A percentile compares a stretch with the other conserved stretches of the same genome.
Evolutionary conservation across 2,113 vertebrate genomes (phyloP).

Genomic region (Melospiza melodia): DNA sequence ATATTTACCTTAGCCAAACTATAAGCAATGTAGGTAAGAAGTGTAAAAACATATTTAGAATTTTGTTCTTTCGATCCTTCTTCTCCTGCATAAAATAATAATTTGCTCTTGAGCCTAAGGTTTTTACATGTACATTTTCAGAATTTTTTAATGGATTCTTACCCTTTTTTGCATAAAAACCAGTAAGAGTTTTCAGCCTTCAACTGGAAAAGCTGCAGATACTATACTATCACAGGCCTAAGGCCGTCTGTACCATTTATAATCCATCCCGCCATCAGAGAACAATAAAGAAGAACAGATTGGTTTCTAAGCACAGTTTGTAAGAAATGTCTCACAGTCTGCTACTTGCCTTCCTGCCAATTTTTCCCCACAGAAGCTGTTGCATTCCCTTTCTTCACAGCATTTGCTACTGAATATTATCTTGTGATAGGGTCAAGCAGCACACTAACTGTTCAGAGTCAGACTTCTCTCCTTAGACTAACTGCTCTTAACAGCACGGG

Average conservation of each 20-base stretch:
- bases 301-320: slow-evolving; percentile 63
- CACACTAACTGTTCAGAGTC: background rate
- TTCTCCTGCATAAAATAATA: background rate
- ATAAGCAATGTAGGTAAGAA: background rate
- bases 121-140: background rate
- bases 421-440: slow-evolving; percentile 29
- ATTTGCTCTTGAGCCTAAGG: background rate
- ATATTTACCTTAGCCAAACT: background rate
- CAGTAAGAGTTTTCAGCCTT: background rate
- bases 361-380: slow-evolving; percentile 46
- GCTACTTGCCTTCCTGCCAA: slow-evolving; percentile 57
- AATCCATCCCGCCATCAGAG: slow-evolving; percentile 26
- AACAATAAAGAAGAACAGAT: slow-evolving; percentile 65
- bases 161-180: background rate
- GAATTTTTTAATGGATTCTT: background rate
- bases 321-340: slow-evolving; percentile 62
- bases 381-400: background rate
- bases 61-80: background rate
- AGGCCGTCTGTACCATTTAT: background rate
- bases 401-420: slow-evolving; percentile 44
- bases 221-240: background rate
- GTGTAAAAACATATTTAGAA: background rate
- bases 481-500: background rate
- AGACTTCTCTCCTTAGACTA: background rate
- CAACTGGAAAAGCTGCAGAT: slow-evolving; percentile 19